A percentile compares a stretch with the other conserved stretches of the same genome.
phyloP scores from a whole-genome alignment of 2,888 invertebrate species.

The Heliconius aoede region DNA sequence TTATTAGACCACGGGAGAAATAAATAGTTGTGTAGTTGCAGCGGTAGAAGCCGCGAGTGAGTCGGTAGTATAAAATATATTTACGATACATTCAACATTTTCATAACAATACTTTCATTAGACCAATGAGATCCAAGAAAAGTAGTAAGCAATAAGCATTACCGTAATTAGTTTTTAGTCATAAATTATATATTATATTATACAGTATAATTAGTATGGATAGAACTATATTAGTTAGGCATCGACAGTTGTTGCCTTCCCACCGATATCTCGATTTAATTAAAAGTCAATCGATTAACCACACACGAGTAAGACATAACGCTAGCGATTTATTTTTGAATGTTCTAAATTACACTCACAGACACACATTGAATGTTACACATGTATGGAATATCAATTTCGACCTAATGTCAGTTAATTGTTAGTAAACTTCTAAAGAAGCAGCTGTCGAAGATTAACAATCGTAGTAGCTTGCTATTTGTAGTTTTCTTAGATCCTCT shows the following conservation, averaged over 20 bases:
- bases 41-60: no score
- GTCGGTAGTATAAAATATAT: no score
- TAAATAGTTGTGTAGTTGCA: no score
- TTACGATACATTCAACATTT: no score
- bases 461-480: not conserved
- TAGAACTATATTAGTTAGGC: not conserved
- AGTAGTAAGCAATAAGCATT: not conserved
- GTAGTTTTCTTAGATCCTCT: not conserved
- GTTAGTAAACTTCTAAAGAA: not conserved
- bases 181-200: no score
- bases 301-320: not conserved
- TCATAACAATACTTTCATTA: not conserved
- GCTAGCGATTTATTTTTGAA: not conserved
- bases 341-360: not conserved
- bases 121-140: not conserved
- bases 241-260: conserved; percentile 16
- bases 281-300: conserved; percentile 25
- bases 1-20: no score
- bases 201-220: not conserved
- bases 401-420: not conserved
- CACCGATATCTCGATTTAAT: not conserved
- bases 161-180: not conserved
- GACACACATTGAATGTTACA: not conserved
- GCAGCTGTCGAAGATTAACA: not conserved
- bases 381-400: not conserved